Conservation (phyloP, 2,888 invertebrate genomes). For the Portevinia maculata region DNA sequence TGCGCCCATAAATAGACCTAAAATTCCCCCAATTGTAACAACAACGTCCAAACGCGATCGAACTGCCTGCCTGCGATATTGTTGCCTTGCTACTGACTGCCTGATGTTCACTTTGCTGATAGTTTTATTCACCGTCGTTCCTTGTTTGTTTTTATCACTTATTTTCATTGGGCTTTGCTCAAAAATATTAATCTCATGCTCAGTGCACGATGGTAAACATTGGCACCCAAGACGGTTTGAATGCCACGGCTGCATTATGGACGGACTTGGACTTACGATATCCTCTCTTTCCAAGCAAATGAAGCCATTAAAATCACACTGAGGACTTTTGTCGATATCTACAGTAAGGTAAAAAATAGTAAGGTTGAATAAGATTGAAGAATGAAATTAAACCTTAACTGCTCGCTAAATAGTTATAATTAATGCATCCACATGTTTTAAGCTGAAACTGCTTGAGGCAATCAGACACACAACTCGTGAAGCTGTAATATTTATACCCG, state of each 20-base stretch:
- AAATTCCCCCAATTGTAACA: conserved; percentile 85
- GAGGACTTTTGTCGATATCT: conserved; percentile 74
- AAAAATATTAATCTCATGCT: conserved; percentile 85
- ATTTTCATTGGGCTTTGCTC: too few relatives aligned
- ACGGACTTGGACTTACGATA: conserved; percentile 80
- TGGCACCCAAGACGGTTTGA: conserved; percentile 84
- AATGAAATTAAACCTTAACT: conserved; percentile 21
- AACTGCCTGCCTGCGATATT: conserved; percentile 83
- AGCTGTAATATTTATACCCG: conserved; percentile 87
- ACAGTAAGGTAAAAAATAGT: background rate
- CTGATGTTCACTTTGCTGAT: conserved; percentile 5
- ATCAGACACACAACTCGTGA: conserved; percentile 88
- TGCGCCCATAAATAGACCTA: conserved; percentile 85
- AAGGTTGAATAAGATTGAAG: too few relatives aligned
- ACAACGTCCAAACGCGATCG: conserved; percentile 82
- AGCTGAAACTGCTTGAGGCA: conserved; percentile 87
- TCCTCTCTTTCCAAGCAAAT: conserved; percentile 85
- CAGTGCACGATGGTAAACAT: conserved; percentile 88
- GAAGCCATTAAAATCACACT: conserved; percentile 86
- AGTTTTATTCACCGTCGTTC: too few relatives aligned
- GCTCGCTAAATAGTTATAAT: conserved; percentile 85
- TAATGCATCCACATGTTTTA: conserved; percentile 86
- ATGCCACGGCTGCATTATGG: conserved; percentile 84
- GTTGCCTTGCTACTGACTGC: conserved; percentile 76
- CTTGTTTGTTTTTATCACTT: too few relatives aligned